Evolutionary conservation across 2,797 vertebrate species (phyloP), one percentile per base, ranked within the genome.

Genomic region (Peromyscus nudipes): DNA sequence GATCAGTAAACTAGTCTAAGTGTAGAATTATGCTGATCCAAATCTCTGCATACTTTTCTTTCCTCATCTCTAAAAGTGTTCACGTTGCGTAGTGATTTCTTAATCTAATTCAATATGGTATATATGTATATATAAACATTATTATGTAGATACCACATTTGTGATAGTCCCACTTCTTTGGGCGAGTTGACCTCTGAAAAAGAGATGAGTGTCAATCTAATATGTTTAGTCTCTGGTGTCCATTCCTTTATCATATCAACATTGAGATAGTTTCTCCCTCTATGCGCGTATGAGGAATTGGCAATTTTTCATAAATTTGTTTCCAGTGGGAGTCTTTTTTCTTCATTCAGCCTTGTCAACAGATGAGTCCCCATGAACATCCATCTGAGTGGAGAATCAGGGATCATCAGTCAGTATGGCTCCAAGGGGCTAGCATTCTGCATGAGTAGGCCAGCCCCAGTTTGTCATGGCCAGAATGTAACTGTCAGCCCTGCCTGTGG

Each of bases 301-400:
- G 94, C 57, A 52, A 94, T 93, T 96, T 96, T 94, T 96, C 89
- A 92, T 79, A 92, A 52, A 77, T 75, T 93, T 71, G 83, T 95
- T 97, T 97, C 88, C 94, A 91, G 21, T 46, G 29, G 57, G 79
- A 92, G 69, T 92, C 96, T 86, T 95, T 91, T 88, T 94, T 92
- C 94, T 96, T 97, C 69, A 69, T 90, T 96, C 92, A 89, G 55
- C 82, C 93, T 95, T 85, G 79, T 92, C 89, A 93, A 71, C 95
- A 95, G 91, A 91, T 88, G 93, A 91, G 62, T 89, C 76, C 69
- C 88, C 55, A 2, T 25, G 76, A 92, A 73, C 85, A 93, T 97
- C 67, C 79, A 69, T 71, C 91, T 92, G 90, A 79, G 37, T 79
- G 25, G 11, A 34, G 81, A 92, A 49, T 87, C n/a, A 19, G 77